Conservation (phyloP, 2,113 vertebrate species). For the Laticauda laticaudata region DNA sequence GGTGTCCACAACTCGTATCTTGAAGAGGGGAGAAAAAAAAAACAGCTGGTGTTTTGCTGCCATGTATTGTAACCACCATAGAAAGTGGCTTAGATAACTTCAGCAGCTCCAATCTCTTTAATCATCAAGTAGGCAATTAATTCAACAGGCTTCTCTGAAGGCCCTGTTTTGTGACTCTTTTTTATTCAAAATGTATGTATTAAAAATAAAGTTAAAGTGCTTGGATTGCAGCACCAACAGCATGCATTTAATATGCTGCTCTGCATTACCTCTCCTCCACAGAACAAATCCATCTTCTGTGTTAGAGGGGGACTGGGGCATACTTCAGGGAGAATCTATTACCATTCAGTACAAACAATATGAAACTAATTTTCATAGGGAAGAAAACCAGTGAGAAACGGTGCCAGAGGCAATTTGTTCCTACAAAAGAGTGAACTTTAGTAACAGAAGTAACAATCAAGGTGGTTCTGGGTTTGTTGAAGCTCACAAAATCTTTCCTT, state of each 20-base stretch:
- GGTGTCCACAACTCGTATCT: background rate
- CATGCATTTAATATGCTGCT: background rate
- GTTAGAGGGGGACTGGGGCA: background rate
- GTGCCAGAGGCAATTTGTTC: background rate
- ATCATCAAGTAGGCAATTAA: conserved; percentile 4
- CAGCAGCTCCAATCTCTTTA: background rate
- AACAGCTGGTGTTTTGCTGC: background rate
- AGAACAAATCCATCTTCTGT: background rate
- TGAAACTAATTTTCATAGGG: conserved; percentile 13
- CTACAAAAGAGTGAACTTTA: background rate
- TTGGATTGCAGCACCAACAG: background rate
- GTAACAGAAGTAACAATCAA: background rate
- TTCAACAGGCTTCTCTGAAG: background rate
- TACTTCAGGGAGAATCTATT: background rate
- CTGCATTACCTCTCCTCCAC: background rate
- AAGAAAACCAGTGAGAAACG: background rate
- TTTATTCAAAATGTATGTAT: background rate
- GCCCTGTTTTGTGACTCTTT: background rate
- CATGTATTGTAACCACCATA: background rate
- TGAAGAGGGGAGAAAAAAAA: background rate
- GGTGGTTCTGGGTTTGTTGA: background rate
- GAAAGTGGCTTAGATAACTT: background rate
- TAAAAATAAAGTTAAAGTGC: background rate
- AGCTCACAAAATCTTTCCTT: background rate
- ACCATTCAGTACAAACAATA: background rate